Base-by-base conservation (phyloP, 53 echinoderm and acorn worm genomes). In the Stichopus horrens region DNA sequence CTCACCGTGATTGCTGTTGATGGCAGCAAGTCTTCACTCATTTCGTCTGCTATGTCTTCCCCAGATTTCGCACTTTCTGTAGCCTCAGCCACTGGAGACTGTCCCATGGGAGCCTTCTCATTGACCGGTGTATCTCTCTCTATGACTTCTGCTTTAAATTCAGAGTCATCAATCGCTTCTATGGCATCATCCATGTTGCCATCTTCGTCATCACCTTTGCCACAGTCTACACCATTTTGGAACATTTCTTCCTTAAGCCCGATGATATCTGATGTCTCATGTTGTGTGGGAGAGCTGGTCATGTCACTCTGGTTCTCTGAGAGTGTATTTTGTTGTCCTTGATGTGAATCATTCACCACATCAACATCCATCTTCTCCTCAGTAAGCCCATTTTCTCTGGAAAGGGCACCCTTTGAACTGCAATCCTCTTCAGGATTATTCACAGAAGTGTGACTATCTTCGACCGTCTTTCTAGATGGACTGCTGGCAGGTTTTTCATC, bases 1-100 rank as follows among this genome's bases (percentile, higher is more conserved):
- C 85, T 85, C 85, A 85, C 85, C 85, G 85, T 85, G 67, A 85
- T 52, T 85, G 85, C 67, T 66, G 65, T 85, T 18, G 85, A 85
- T 22, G 18, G 58, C 67, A 85, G 37, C 18, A 85, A 59, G 22
- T 85, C 85, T 59, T 63, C 85, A 67, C 23, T 76, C 54, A 11
- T 54, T 76, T 9, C 85, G 51, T 63, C 85, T 65, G 52, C 68
- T 76, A 85, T 14, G 20, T 85, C 85, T 85, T 85, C 81, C 2
- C 56, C 51, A 8, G 68, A 67, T 59, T 85, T 85, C 67, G 23
- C 67, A 23, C 52, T 23, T 23, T 76, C 77, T 51, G 52, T 53
- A 23, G 51, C 77, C 5, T 76, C 77, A 9, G 77, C 14, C 10
- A 37, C 77, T 16, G 77, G 52, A 76, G 52, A 56, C 51, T 54